Conservation (phyloP, 1,140 invertebrate species). For the Camponotus vicinus region DNA sequence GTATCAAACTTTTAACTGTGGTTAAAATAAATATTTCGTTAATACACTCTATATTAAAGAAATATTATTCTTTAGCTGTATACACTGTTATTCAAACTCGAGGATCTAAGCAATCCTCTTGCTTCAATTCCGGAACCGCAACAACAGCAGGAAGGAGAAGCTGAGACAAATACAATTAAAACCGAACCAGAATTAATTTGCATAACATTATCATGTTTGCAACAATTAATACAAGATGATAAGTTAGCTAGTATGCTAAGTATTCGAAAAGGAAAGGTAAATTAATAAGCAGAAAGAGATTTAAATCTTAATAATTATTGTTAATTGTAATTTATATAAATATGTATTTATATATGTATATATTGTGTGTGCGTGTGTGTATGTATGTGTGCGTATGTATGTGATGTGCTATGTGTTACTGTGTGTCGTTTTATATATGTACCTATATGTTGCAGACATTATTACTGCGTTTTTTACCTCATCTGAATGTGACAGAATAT, state of each 20-base stretch:
- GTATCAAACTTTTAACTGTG: conserved; percentile 76
- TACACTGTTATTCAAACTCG: conserved; percentile 89
- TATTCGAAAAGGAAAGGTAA: conserved; percentile 91
- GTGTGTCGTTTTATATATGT: conserved; percentile 81
- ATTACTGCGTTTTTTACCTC: conserved; percentile 87
- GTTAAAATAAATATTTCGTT: conserved; percentile 22
- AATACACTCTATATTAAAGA: neutral
- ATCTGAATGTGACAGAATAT: conserved; percentile 84
- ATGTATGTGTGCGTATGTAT: conserved; percentile 66
- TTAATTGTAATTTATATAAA: neutral
- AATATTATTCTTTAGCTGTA: conserved; percentile 85
- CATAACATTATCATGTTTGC: conserved; percentile 78
- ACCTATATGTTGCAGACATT: conserved; percentile 84
- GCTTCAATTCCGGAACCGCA: conserved; percentile 88
- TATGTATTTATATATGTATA: conserved; percentile 24
- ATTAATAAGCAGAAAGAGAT: conserved; percentile 17
- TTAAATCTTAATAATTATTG: conserved; percentile 8
- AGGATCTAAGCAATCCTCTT: conserved; percentile 91
- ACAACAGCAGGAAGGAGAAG: conserved; percentile 84
- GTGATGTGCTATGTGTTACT: neutral
- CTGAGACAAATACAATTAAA: conserved; percentile 86
- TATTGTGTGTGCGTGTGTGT: conserved; percentile 65
- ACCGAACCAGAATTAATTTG: conserved; percentile 87
- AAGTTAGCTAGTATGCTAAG: conserved; percentile 89
- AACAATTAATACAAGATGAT: conserved; percentile 87